These are phyloP conservation scores for Lymantria monacha DNA, from an alignment of 2,888 invertebrate genomes.

Conservation along the genomic window DNA sequence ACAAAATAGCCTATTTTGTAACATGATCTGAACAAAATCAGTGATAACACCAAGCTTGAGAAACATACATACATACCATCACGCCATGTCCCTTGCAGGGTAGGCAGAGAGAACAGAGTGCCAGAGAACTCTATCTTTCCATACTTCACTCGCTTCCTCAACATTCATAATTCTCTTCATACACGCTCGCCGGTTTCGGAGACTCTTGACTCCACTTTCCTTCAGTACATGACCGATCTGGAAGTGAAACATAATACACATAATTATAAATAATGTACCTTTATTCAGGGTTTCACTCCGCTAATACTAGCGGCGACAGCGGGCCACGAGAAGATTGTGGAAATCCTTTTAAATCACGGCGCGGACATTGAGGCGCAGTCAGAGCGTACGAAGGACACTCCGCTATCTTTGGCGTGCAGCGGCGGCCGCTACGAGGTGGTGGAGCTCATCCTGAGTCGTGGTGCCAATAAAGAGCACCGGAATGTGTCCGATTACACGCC, in stretches of 20 bases:
- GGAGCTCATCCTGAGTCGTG: conserved; percentile 92
- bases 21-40: too few relatives aligned
- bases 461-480: conserved; percentile 98
- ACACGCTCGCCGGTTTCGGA: too few relatives aligned
- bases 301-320: conserved; percentile 98
- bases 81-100: too few relatives aligned
- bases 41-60: too few relatives aligned
- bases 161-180: too few relatives aligned
- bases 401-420: conserved; percentile 97
- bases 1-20: too few relatives aligned
- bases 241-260: not conserved
- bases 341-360: conserved; percentile 94
- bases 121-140: too few relatives aligned
- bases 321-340: conserved; percentile 91
- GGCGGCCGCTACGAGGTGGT: conserved; percentile 98
- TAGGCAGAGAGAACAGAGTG: too few relatives aligned
- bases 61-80: too few relatives aligned
- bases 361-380: conserved; percentile 99
- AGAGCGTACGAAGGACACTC: conserved; percentile 99
- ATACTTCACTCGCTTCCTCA: too few relatives aligned
- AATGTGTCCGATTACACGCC: conserved; percentile 99
- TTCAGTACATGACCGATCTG: too few relatives aligned
- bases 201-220: too few relatives aligned
- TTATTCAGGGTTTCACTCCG: conserved; percentile 93
- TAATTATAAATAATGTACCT: not conserved